Percentiles rank a stretch among this genome's conserved stretches.
phyloP scores from a whole-genome alignment of 2,797 vertebrate species.

The Uromys caudimaculatus region DNA sequence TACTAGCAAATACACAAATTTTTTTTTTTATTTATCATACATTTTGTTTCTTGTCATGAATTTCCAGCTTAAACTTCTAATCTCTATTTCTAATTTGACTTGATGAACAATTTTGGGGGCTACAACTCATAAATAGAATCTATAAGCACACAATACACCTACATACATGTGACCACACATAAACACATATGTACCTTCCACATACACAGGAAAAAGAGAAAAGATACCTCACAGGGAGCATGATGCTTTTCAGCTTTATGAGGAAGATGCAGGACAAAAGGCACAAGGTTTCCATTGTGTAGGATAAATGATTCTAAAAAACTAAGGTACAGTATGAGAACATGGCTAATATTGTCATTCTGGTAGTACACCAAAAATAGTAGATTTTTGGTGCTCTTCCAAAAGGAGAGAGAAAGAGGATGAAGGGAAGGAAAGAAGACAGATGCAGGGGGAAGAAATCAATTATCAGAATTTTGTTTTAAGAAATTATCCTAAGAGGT shows the following conservation, averaged over 20 bases:
- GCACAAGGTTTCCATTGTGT: background rate
- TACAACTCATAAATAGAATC: background rate
- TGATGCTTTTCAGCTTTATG: background rate
- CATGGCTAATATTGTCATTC: background rate
- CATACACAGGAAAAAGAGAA: background rate
- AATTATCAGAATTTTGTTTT: background rate
- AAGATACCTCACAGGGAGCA: background rate
- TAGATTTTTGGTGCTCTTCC: background rate
- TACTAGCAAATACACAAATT: background rate
- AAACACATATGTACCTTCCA: background rate
- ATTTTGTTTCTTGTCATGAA: constrained; percentile 12
- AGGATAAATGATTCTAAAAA: background rate
- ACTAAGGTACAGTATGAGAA: background rate
- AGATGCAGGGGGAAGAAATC: background rate
- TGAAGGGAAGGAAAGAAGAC: too few species aligned
- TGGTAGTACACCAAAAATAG: background rate
- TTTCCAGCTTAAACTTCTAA: background rate
- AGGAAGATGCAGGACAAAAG: background rate
- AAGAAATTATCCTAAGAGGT: background rate
- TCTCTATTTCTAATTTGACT: constrained; percentile 26
- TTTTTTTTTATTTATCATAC: background rate
- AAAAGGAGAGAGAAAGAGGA: background rate
- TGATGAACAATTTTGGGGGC: background rate
- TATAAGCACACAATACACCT: background rate
- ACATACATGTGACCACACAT: background rate